Conservation (phyloP, 2,113 vertebrate genomes). For the Seriola dumerili region DNA sequence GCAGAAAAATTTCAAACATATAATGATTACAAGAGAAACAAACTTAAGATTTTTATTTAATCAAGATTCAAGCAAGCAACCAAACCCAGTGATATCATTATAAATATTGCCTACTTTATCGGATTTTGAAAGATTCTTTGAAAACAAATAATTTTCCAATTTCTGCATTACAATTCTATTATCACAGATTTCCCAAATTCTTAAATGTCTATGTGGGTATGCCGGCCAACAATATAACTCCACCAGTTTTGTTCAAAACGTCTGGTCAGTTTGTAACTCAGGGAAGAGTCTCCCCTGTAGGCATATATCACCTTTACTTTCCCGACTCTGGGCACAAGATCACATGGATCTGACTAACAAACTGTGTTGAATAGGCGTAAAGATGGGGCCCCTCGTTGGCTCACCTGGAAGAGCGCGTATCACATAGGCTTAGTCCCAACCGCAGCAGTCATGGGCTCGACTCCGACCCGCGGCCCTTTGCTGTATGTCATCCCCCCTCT, state of each 20-base stretch:
- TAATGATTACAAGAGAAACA: neutral
- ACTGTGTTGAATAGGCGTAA: neutral
- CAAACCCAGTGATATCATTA: neutral
- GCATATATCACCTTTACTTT: neutral
- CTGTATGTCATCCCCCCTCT: too few species aligned
- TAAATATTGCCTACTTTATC: neutral
- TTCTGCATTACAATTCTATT: neutral
- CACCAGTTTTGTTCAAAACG: neutral
- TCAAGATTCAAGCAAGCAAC: neutral
- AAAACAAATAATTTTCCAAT: neutral
- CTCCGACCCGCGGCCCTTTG: too few species aligned
- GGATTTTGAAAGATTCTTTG: neutral
- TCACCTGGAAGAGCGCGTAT: too few species aligned
- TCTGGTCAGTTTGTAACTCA: neutral
- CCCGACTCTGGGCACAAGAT: conserved; percentile 2
- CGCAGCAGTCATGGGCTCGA: too few species aligned
- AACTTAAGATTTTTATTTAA: neutral
- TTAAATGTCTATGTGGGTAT: too few species aligned
- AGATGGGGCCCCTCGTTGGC: too few species aligned
- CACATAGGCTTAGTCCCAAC: too few species aligned
- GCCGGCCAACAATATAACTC: neutral
- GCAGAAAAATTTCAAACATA: too few species aligned
- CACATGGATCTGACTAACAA: conserved; percentile 11
- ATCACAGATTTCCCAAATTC: neutral
- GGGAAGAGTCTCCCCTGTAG: neutral